phyloP scores from a whole-genome alignment of 2,113 vertebrate genomes.

The Antidorcas marsupialis region DNA sequence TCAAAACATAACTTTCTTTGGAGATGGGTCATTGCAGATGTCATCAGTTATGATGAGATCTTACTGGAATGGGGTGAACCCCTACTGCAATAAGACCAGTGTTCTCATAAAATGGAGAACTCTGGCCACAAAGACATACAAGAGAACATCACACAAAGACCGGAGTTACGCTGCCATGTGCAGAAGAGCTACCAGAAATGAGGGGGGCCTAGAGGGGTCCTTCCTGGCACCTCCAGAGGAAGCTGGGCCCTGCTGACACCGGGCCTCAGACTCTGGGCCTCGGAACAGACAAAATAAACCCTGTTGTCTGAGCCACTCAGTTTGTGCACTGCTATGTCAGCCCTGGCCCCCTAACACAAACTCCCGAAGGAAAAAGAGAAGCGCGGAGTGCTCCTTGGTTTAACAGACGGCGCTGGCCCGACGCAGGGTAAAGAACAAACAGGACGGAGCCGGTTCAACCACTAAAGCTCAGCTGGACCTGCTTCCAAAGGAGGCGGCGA shows the following conservation, averaged over 20 bases:
- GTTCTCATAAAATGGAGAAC: neutral
- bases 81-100: neutral
- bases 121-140: neutral
- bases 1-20: neutral
- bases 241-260: neutral
- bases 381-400: neutral
- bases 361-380: neutral
- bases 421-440: neutral
- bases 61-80: neutral
- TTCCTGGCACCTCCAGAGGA: rapidly evolving
- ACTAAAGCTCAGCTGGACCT: neutral
- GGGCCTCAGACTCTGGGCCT: neutral
- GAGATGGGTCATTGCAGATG: neutral
- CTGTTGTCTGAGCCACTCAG: neutral
- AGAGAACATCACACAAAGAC: neutral
- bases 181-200: neutral
- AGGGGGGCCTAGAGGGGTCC: neutral
- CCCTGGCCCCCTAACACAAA: neutral
- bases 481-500: neutral
- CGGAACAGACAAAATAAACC: neutral
- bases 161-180: neutral
- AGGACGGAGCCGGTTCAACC: neutral
- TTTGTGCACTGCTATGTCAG: rapidly evolving
- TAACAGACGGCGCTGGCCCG: neutral
- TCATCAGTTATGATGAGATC: neutral